These are phyloP conservation scores for Caenorhabditis elegans DNA, from an alignment of 1,140 invertebrate species.

Conservation along the genomic window DNA sequence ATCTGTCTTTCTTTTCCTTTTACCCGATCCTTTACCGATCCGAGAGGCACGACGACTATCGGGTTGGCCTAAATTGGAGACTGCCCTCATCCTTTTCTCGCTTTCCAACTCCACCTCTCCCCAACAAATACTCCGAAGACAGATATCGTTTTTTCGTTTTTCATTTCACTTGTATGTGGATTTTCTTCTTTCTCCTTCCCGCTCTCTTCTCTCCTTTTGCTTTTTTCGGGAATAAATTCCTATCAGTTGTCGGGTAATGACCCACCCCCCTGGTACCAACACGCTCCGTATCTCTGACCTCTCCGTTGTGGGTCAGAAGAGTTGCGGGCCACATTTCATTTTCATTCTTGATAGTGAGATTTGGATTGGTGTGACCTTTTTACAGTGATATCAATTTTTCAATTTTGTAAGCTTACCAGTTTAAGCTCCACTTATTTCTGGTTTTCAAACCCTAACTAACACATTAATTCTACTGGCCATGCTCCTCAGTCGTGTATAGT, in stretches of 20 bases:
- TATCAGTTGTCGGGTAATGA: not conserved
- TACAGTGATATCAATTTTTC: no score
- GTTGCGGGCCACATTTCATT: not conserved
- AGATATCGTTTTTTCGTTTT: not conserved
- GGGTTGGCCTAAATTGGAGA: constrained; percentile 14
- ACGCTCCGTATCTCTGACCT: constrained; percentile 4
- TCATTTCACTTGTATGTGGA: not conserved
- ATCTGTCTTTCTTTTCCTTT: not conserved
- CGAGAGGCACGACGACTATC: not conserved
- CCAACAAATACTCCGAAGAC: not conserved
- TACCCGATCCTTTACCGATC: not conserved
- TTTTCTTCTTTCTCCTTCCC: not conserved
- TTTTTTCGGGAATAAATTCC: not conserved
- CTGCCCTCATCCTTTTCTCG: constrained; percentile 11
- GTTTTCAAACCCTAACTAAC: no score
- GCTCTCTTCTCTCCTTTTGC: no score
- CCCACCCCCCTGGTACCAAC: constrained; percentile 14
- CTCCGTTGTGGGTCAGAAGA: not conserved
- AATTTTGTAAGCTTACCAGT: no score
- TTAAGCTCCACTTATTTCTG: no score
- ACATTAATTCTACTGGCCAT: no score
- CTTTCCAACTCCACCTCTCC: not conserved
- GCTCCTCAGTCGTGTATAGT: no score
- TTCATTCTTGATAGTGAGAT: no score
- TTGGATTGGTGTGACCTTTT: no score